Evolutionary conservation across 2,888 invertebrate species (phyloP).

Genomic region (Ceriagrion tenellum): DNA sequence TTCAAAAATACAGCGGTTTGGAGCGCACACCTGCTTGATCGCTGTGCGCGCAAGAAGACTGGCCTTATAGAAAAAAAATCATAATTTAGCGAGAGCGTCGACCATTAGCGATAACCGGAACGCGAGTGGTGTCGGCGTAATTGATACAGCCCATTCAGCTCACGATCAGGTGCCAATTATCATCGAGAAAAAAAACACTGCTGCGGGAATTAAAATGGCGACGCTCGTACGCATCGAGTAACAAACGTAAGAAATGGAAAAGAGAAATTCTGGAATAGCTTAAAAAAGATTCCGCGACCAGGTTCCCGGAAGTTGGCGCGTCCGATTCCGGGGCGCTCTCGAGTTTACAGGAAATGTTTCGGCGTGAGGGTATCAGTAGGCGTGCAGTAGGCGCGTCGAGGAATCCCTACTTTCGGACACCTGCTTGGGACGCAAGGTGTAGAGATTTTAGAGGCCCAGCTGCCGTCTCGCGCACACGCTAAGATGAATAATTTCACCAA

Average conservation of each 20-base stretch:
- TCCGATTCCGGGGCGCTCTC: neutral
- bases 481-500: neutral
- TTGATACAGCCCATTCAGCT: too few relatives aligned
- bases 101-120: too few relatives aligned
- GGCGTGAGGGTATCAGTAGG: neutral
- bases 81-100: too few relatives aligned
- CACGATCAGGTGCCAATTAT: too few relatives aligned
- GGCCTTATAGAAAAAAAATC: too few relatives aligned
- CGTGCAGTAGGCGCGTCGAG: neutral
- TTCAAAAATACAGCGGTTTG: too few relatives aligned
- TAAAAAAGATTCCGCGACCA: neutral
- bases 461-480: neutral
- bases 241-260: neutral
- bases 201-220: too few relatives aligned
- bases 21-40: too few relatives aligned
- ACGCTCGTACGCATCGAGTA: neutral
- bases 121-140: too few relatives aligned
- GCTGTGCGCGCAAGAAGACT: too few relatives aligned
- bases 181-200: too few relatives aligned
- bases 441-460: neutral
- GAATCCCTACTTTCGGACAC: neutral
- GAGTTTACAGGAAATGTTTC: neutral
- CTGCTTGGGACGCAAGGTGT: neutral
- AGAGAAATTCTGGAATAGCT: neutral
- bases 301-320: neutral